phyloP scores from a whole-genome alignment of 2,113 vertebrate species.

The Pyrgilauda ruficollis region DNA sequence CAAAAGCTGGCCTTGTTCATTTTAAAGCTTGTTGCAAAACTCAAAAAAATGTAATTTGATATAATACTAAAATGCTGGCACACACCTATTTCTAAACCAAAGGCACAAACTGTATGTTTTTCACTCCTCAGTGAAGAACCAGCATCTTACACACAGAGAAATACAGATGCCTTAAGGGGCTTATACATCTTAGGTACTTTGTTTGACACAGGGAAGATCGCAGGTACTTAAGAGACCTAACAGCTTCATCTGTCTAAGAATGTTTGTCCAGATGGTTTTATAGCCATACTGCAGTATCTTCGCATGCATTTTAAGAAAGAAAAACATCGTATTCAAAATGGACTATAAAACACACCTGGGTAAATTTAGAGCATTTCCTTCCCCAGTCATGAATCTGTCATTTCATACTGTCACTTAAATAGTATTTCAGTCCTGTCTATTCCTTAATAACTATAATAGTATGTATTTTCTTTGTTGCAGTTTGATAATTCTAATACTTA shows the following conservation, averaged over 20 bases:
- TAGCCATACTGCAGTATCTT: not conserved
- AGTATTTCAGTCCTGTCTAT: not conserved
- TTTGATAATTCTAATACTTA: not conserved
- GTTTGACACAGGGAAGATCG: not conserved
- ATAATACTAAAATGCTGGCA: not conserved
- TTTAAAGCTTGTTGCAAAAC: not conserved
- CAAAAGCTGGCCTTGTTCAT: not conserved
- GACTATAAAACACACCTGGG: not conserved
- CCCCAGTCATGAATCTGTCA: not conserved
- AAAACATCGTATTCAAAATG: not conserved
- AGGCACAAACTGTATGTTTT: not conserved
- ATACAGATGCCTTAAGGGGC: not conserved
- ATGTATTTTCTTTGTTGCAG: not conserved
- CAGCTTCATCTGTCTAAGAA: not conserved
- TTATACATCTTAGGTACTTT: not conserved
- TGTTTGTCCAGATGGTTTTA: conserved; percentile 2
- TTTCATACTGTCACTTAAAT: not conserved
- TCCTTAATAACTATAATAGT: not conserved
- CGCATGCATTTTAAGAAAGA: conserved; percentile 7
- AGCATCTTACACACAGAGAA: not conserved
- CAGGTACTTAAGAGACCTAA: not conserved
- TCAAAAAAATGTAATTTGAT: not conserved
- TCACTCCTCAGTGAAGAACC: not conserved
- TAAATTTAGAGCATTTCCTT: not conserved
- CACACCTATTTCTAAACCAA: not conserved